phyloP scores from a whole-genome alignment of 2,888 invertebrate genomes.

The Eupithecia centaureata region DNA sequence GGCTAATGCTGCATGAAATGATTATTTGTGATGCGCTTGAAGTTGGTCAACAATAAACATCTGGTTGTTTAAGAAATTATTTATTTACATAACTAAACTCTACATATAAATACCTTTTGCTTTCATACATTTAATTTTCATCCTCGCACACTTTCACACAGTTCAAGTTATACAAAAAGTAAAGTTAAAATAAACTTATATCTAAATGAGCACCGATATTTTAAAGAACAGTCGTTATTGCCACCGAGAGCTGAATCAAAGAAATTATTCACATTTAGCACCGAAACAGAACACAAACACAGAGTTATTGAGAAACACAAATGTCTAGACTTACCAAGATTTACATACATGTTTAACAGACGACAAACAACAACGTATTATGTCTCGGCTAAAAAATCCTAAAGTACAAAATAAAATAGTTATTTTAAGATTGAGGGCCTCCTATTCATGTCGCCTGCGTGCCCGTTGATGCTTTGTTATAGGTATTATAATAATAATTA shows the following conservation, averaged over 20 bases:
- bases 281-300: background rate
- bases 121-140: constrained; percentile 36
- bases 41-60: constrained; percentile 39
- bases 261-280: background rate
- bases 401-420: background rate
- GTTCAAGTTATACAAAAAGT: constrained; percentile 41
- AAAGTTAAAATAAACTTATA: constrained; percentile 48
- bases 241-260: constrained; percentile 13
- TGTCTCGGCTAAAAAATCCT: background rate
- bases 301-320: background rate
- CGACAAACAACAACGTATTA: background rate
- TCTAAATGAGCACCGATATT: constrained; percentile 63
- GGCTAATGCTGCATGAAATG: constrained; percentile 60
- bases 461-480: background rate
- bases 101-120: constrained; percentile 66
- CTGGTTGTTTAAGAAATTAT: constrained; percentile 56
- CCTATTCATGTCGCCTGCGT: background rate
- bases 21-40: constrained; percentile 34
- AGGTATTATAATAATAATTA: too few species aligned
- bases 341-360: background rate
- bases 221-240: constrained; percentile 38
- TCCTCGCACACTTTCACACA: constrained; percentile 38
- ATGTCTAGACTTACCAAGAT: background rate
- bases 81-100: constrained; percentile 77
- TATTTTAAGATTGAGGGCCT: background rate